phyloP scores from a whole-genome alignment of 2,888 invertebrate genomes.

The Xanthorhoe spadicearia region DNA sequence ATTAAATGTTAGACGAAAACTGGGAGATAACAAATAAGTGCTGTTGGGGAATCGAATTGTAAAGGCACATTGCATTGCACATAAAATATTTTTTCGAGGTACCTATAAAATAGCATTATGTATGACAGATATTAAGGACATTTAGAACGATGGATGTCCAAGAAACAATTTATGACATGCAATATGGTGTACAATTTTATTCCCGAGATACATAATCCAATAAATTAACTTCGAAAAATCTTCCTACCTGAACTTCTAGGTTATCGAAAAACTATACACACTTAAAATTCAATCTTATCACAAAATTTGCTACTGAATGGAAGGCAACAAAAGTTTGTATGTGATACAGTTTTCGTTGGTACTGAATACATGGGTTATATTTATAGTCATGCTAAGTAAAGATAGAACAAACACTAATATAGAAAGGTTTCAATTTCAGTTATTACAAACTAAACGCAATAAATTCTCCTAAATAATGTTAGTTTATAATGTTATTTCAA shows the following conservation, averaged over 20 bases:
- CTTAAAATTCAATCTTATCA: background rate
- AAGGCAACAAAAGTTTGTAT: background rate
- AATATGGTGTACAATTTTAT: background rate
- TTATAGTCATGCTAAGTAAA: constrained; percentile 11
- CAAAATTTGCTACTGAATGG: background rate
- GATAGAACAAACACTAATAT: constrained; percentile 22
- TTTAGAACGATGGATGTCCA: background rate
- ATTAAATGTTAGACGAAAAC: constrained; percentile 9
- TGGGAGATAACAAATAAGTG: constrained; percentile 4
- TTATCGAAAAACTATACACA: background rate
- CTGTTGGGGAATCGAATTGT: background rate
- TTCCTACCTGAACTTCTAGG: constrained; percentile 9
- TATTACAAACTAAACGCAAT: constrained; percentile 24
- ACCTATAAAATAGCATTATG: background rate
- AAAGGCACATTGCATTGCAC: background rate
- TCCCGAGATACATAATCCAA: background rate
- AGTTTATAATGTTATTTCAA: constrained; percentile 20
- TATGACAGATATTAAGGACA: background rate
- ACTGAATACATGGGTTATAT: background rate
- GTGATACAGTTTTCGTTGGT: background rate
- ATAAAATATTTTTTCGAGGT: background rate
- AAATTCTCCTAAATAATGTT: constrained; percentile 28
- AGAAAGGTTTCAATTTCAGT: constrained; percentile 7
- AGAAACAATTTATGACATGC: background rate
- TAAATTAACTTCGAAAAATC: constrained; percentile 9